Conservation (phyloP, 2,797 vertebrate genomes). For the Chelidonichthys spinosus region DNA sequence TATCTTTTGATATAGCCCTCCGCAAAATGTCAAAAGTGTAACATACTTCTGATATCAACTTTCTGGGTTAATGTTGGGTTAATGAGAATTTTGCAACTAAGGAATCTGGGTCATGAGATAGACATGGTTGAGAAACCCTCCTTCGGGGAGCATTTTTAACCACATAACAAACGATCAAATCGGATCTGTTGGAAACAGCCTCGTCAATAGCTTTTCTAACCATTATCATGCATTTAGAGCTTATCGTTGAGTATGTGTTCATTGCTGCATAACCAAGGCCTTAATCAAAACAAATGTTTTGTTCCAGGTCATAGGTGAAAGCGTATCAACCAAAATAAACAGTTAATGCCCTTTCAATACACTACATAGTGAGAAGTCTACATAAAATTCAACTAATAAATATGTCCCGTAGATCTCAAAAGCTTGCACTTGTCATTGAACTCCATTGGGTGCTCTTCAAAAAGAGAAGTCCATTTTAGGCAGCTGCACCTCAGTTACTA, state of each 20-base stretch:
- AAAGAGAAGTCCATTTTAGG: background rate
- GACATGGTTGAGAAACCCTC: background rate
- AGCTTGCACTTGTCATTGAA: background rate
- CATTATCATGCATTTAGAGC: conserved; percentile 8
- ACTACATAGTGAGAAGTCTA: background rate
- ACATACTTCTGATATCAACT: background rate
- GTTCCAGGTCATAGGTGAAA: conserved; percentile 11
- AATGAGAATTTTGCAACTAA: conserved; percentile 9
- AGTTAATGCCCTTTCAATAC: background rate
- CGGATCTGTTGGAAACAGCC: conserved; percentile 15
- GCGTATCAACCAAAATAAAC: background rate
- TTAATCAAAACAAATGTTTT: conserved; percentile 18
- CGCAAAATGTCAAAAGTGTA: background rate
- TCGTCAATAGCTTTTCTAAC: conserved; percentile 6
- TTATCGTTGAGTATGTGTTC: background rate
- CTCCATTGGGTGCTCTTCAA: background rate
- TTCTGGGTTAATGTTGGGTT: background rate
- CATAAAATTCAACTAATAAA: background rate
- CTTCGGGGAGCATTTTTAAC: conserved; percentile 2
- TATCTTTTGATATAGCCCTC: background rate
- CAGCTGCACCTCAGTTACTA: background rate
- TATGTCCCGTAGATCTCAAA: background rate
- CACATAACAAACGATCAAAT: conserved; percentile 8
- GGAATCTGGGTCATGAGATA: background rate
- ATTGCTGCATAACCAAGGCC: conserved; percentile 10